Conservation (phyloP, 2,888 invertebrate species). For the Bombylius discolor region DNA sequence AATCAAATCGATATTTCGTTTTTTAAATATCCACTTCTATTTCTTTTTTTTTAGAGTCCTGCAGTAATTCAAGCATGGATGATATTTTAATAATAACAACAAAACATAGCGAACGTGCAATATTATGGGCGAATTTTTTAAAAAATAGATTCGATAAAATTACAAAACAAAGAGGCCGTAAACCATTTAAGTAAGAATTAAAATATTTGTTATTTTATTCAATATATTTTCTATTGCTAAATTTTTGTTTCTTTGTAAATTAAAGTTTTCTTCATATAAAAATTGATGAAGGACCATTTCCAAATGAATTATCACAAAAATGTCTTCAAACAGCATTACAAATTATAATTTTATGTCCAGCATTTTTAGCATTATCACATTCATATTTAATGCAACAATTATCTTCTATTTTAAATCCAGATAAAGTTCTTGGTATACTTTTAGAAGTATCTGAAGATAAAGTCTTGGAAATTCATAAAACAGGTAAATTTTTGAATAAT, state of each 20-base stretch:
- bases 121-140: slow-evolving; percentile 69
- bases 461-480: slow-evolving; percentile 53
- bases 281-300: slow-evolving; percentile 52
- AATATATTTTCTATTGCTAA: too few relatives aligned
- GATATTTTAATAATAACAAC: slow-evolving; percentile 72
- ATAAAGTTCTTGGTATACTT: slow-evolving; percentile 66
- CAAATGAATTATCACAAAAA: slow-evolving; percentile 38
- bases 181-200: slow-evolving; percentile 58
- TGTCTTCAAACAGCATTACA: slow-evolving; percentile 56
- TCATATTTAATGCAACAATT: slow-evolving; percentile 32
- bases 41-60: slow-evolving; percentile 27
- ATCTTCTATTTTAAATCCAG: slow-evolving; percentile 38
- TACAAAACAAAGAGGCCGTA: slow-evolving; percentile 64
- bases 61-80: slow-evolving; percentile 47
- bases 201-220: too few relatives aligned
- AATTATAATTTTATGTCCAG: slow-evolving; percentile 68
- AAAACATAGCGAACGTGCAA: slow-evolving; percentile 63
- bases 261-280: slow-evolving; percentile 60
- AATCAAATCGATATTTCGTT: too few relatives aligned
- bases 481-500: slow-evolving; percentile 38
- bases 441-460: slow-evolving; percentile 65
- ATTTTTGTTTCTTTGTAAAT: slow-evolving; percentile 12
- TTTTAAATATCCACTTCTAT: background rate
- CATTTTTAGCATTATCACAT: slow-evolving; percentile 44
- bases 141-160: slow-evolving; percentile 74